Base-by-base conservation (phyloP, 1,140 invertebrate species). In the Pectinophora gossypiella region DNA sequence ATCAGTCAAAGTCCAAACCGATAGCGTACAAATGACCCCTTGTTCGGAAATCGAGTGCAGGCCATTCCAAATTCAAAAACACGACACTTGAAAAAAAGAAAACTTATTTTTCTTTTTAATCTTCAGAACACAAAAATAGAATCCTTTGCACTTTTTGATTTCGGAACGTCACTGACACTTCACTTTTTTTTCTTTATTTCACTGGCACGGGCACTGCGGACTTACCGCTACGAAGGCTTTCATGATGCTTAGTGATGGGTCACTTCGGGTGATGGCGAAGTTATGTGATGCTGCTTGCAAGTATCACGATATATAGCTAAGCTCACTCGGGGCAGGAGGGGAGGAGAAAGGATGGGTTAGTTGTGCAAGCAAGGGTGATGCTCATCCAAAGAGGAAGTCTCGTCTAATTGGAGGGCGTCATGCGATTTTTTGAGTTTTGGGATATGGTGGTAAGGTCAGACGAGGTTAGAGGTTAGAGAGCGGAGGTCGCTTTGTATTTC, bases 171-270 rank as follows among this genome's bases (percentile, higher is more conserved):
- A 76, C 74, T 64, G 43, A 51, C 75, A 79, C 76, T 78, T 58
- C 51, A 40, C 19, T 44, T 10, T 60, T 48, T 42, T 49, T 60
- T 46, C 50, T 54, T 57, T 19, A 44, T 32, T 35, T 55, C 76
- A 82, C 74, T 62, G 44, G 13, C 70, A 73, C 64, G 54, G 23
- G 43, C 70, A 73, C 70, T 69, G 32, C 68, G 55, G 58, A 85
- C 82, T 85, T 82, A 85, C 82, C 82, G 82, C 82, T 74, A 82
- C 80, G 76, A 82, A 85, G 76, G 82, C 69, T 82, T 73, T 85
- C 82, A 85, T 85, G 78, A 43, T 85, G 79, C 65, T 72, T 76
- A 73, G 69, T 76, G 72, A 72, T 76, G 71, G 72, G 76, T 83
- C 76, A 83, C 79, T 76, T 59, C 68, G 74, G 77, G 68, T 72